Evolutionary conservation across 2,113 vertebrate species (phyloP).

Genomic region (Circaetus gallicus): DNA sequence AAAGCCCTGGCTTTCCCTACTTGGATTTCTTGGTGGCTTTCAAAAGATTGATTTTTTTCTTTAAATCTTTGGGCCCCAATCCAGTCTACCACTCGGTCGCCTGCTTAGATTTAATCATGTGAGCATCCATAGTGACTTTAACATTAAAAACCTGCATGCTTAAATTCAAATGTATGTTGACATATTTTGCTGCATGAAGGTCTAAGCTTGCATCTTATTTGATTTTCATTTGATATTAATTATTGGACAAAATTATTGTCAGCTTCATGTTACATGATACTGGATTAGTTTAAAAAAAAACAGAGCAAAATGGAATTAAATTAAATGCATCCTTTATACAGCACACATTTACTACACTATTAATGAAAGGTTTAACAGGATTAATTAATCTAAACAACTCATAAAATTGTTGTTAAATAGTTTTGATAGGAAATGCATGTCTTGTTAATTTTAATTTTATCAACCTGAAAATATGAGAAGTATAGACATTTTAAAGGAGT

Average conservation of each 20-base stretch:
- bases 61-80: neutral
- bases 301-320: neutral
- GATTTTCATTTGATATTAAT: neutral
- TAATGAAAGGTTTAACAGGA: neutral
- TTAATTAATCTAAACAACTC: neutral
- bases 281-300: neutral
- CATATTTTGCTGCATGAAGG: neutral
- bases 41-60: constrained; percentile 16
- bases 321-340: neutral
- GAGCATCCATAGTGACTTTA: neutral
- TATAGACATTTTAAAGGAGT: neutral
- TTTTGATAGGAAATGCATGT: neutral
- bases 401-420: neutral
- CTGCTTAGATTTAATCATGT: neutral
- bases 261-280: neutral
- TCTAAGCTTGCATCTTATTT: neutral
- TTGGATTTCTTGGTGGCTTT: neutral
- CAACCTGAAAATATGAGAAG: neutral
- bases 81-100: neutral
- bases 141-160: neutral
- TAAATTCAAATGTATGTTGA: neutral
- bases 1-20: neutral
- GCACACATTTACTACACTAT: neutral
- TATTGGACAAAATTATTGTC: neutral
- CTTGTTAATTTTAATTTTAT: neutral